These are phyloP conservation scores for Meghimatium bilineatum DNA, from an alignment of 2,888 invertebrate species.

Conservation along the genomic window DNA sequence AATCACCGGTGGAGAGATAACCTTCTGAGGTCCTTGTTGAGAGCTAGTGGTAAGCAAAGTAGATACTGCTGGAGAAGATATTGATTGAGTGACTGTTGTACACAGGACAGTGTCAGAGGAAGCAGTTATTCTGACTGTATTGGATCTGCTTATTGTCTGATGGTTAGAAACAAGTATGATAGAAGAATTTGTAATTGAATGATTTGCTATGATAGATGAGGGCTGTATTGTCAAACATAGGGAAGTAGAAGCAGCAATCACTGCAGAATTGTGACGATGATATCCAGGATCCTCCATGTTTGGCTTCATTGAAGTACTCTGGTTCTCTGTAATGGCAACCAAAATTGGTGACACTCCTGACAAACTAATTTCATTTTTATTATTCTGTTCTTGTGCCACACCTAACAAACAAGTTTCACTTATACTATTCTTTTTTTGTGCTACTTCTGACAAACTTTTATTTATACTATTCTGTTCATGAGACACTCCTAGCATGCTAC, in stretches of 20 bases:
- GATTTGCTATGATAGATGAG: background rate
- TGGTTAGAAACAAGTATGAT: constrained; percentile 15
- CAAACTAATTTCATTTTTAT: background rate
- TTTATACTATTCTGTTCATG: no score
- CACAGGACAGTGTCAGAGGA: background rate
- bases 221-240: background rate
- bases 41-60: constrained; percentile 21
- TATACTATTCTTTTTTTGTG: no score
- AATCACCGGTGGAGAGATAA: constrained; percentile 26
- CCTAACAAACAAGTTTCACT: no score
- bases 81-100: constrained; percentile 21
- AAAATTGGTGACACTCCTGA: background rate
- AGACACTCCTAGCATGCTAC: background rate
- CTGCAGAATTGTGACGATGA: constrained; percentile 3
- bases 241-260: constrained; percentile 45
- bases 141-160: background rate
- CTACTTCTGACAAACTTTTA: no score
- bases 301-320: constrained; percentile 23
- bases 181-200: constrained; percentile 35
- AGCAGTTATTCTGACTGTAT: background rate
- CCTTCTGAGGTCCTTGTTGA: constrained; percentile 32
- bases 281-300: background rate
- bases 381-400: background rate
- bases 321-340: background rate
- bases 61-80: constrained; percentile 35